Evolutionary conservation across 2,797 vertebrate species (phyloP).

Genomic region (Corythornis leucogaster): DNA sequence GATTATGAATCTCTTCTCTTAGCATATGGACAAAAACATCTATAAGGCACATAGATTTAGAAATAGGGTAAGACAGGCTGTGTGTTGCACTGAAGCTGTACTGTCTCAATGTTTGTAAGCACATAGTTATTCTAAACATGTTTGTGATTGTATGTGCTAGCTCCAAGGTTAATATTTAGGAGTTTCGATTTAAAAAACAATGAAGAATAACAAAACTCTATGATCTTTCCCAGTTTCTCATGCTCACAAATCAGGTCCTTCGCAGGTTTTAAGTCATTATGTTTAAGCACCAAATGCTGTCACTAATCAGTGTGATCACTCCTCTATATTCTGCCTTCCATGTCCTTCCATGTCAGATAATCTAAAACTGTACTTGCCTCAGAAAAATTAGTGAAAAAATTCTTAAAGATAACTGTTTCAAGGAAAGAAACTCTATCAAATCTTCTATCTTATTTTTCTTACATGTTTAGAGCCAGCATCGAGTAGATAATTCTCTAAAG

Average conservation of each 20-base stretch:
- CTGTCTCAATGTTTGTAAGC: too few relatives aligned
- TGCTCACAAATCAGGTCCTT: too few relatives aligned
- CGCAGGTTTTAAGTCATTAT: too few relatives aligned
- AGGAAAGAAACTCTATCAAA: not conserved
- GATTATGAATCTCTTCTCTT: not conserved
- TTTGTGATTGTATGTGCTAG: too few relatives aligned
- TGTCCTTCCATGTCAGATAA: conserved; percentile 28
- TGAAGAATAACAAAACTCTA: too few relatives aligned
- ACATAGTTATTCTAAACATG: too few relatives aligned
- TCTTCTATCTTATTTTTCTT: not conserved
- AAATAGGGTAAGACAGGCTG: too few relatives aligned
- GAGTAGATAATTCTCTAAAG: not conserved
- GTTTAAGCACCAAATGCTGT: not conserved
- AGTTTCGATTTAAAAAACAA: too few relatives aligned
- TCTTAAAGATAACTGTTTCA: conserved; percentile 8
- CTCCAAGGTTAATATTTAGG: too few relatives aligned
- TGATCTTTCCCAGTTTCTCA: too few relatives aligned
- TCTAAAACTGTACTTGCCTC: conserved; percentile 4
- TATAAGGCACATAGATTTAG: too few relatives aligned
- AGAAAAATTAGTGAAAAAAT: not conserved
- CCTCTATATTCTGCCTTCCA: not conserved
- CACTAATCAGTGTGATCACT: not conserved
- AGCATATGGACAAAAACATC: not conserved
- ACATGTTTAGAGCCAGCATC: not conserved
- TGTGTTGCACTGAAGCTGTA: too few relatives aligned